These are phyloP conservation scores for Leptoclinus maculatus DNA, from an alignment of 2,797 vertebrate genomes.

Conservation along the genomic window DNA sequence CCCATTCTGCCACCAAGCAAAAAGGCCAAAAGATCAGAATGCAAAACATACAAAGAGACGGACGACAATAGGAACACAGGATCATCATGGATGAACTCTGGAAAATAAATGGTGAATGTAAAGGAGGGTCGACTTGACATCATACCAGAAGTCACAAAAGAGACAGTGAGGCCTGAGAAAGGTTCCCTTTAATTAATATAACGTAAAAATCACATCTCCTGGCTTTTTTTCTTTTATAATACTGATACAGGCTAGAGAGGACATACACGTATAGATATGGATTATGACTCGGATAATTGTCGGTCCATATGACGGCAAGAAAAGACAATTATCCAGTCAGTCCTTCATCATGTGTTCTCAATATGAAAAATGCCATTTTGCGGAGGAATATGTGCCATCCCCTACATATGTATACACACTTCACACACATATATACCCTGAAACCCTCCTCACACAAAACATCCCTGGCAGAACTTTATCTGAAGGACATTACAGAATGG, in stretches of 20 bases:
- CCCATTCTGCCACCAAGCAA: slow-evolving; percentile 41
- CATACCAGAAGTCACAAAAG: background rate
- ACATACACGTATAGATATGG: slow-evolving; percentile 3
- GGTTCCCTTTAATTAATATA: background rate
- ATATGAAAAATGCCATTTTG: slow-evolving; percentile 27
- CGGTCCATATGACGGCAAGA: slow-evolving; percentile 17
- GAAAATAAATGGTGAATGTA: background rate
- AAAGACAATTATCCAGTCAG: slow-evolving; percentile 32
- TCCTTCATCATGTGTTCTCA: slow-evolving; percentile 16
- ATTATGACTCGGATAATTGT: slow-evolving; percentile 10
- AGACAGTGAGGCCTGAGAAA: background rate
- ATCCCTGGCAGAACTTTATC: slow-evolving; percentile 65
- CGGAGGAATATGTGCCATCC: slow-evolving; percentile 17
- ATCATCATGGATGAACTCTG: background rate
- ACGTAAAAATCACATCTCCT: slow-evolving; percentile 10
- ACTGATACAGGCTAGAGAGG: background rate
- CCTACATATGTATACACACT: slow-evolving; percentile 34
- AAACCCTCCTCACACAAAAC: slow-evolving; percentile 51
- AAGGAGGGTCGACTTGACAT: background rate
- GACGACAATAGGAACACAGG: background rate
- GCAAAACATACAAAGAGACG: slow-evolving; percentile 38
- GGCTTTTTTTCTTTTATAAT: background rate
- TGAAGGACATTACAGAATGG: slow-evolving; percentile 76
- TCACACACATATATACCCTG: slow-evolving; percentile 47
- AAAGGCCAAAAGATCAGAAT: slow-evolving; percentile 53